These are phyloP conservation scores for Diceros bicornis DNA, from an alignment of 2,797 vertebrate species.

Conservation along the genomic window DNA sequence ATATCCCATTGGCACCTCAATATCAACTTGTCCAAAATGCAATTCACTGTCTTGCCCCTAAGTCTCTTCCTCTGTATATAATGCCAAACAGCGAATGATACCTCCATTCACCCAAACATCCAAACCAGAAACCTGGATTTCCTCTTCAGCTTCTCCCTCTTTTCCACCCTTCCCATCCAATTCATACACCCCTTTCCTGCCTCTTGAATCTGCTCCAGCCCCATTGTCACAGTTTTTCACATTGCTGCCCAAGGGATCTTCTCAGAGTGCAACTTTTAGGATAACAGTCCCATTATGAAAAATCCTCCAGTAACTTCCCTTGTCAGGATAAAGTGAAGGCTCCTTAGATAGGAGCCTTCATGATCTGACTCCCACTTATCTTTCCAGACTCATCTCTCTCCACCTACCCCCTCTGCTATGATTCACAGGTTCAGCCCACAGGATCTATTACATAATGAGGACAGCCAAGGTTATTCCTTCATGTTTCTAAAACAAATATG, in stretches of 20 bases:
- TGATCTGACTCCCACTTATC: not conserved
- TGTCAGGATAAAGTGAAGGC: not conserved
- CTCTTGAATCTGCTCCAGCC: not conserved
- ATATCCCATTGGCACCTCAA: not conserved
- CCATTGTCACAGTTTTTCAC: not conserved
- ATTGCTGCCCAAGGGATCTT: not conserved
- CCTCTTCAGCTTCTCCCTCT: constrained; percentile 31
- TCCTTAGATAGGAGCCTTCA: not conserved
- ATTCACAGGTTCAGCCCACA: not conserved
- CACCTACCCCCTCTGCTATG: not conserved
- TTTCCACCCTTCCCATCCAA: not conserved
- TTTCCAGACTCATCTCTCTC: not conserved
- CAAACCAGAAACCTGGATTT: constrained; percentile 26
- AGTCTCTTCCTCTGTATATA: not conserved
- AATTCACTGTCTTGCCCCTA: not conserved
- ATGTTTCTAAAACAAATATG: constrained; percentile 19
- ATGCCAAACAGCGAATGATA: not conserved
- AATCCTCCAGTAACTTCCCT: not conserved
- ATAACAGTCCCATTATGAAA: not conserved
- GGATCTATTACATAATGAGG: not conserved
- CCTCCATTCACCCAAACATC: constrained; percentile 34
- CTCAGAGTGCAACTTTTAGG: not conserved
- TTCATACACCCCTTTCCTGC: not conserved
- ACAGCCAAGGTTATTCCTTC: not conserved
- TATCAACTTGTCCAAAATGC: not conserved